Conservation (phyloP, 2,797 vertebrate genomes). For the Apogon talboti region DNA sequence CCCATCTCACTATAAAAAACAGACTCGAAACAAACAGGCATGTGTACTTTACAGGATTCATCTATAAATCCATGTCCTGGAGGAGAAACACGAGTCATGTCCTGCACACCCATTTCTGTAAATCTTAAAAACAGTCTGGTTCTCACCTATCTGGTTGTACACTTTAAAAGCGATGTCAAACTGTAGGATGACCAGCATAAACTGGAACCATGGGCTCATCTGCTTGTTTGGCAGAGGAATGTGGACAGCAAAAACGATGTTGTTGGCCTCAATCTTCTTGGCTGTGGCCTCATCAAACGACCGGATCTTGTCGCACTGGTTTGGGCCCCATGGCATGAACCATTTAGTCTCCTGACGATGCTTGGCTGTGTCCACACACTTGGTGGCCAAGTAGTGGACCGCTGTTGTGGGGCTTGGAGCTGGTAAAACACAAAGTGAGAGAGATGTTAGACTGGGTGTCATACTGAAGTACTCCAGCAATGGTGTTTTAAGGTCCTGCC, state of each 20-base stretch:
- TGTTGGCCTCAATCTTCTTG: conserved; percentile 92
- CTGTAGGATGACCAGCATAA: conserved; percentile 95
- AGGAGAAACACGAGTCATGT: conserved; percentile 1
- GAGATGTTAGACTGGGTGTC: conserved; percentile 27
- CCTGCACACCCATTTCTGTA: background rate
- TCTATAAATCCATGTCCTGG: conserved; percentile 5
- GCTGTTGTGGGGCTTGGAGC: conserved; percentile 93
- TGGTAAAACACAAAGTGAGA: conserved; percentile 60
- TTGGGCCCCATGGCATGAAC: conserved; percentile 93
- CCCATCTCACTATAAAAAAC: background rate
- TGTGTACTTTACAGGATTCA: too few species aligned
- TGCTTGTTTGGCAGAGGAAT: conserved; percentile 89
- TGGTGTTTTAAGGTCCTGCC: conserved; percentile 24
- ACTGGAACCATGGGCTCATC: conserved; percentile 99
- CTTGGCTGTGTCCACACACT: conserved; percentile 91
- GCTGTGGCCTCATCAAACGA: conserved; percentile 90
- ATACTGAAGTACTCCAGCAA: conserved; percentile 36
- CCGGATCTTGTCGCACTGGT: conserved; percentile 90
- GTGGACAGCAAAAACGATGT: conserved; percentile 95
- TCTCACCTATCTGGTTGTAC: conserved; percentile 93
- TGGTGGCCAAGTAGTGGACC: conserved; percentile 87
- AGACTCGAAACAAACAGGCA: background rate
- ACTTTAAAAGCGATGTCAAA: conserved; percentile 94
- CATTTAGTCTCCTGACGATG: conserved; percentile 85
- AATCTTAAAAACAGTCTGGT: conserved; percentile 20